Evolutionary conservation across 2,888 invertebrate genomes (phyloP), one percentile per base, ranked within the genome.

Genomic region (Strigamia maritima): DNA sequence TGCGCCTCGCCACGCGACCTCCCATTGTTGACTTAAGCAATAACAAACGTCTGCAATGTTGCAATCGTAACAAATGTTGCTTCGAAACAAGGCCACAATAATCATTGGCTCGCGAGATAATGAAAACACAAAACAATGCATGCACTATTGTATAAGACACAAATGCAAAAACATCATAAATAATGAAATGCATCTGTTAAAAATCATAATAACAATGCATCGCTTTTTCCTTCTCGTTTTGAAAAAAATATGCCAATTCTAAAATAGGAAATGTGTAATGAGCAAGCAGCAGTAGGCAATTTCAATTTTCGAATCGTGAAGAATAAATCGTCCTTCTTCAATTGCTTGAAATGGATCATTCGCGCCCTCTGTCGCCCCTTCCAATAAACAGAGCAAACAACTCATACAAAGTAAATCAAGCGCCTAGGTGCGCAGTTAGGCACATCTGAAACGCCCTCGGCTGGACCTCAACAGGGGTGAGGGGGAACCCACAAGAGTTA

Each of bases 361-460:
- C 60, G 60, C 60, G 60, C 60, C 60, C 60, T 60, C 60, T 60
- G 60, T 60, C 60, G 60, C 60, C 60, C 60, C 60, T 22, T 19
- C 60, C 60, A 60, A 60, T 60, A 60, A 60, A 60, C 60, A 60
- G 60, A 60, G 60, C 60, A 60, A 60, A 60, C 60, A 60, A 60
- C 60, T 60, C 60, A 10, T 60, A 60, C 60, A 60, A 60, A 60
- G 22, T 60, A 60, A 60, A 60, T 60, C 60, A 60, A 60, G 60
- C 60, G 60, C 60, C 60, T 4, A 60, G 60, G 60, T 60, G 60
- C 60, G 60, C 60, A 4, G 19, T n/a, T 6, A 10, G 60, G 60
- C 60, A 60, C 60, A 60, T 60, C 16, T 19, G 60, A 60, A 60
- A 60, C 60, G 60, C 60, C 60, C 60, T 60, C 60, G 24, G 60